Conservation (phyloP, 1,140 invertebrate species). For the Gonioctena quinquepunctata region DNA sequence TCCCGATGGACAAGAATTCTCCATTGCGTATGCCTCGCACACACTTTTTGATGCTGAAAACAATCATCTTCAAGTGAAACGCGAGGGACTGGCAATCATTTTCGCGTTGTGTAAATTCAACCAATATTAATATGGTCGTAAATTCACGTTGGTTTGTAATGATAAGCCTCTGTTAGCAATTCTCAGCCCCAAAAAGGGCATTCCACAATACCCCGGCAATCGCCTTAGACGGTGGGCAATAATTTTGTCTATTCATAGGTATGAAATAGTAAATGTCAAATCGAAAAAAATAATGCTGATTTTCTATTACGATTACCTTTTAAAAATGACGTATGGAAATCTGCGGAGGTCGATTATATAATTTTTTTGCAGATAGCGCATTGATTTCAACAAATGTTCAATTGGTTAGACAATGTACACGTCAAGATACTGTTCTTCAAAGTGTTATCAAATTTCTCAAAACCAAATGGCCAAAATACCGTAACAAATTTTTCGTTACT, state of each 20-base stretch:
- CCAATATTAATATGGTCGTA: conserved; percentile 23
- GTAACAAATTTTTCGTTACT: no score
- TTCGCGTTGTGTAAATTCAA: neutral
- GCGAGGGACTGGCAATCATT: neutral
- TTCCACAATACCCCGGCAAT: neutral
- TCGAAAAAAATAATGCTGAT: conserved; percentile 12
- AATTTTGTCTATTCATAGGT: neutral
- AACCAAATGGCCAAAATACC: neutral
- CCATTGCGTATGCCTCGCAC: neutral
- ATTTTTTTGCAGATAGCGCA: conserved; percentile 8
- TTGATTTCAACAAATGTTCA: conserved; percentile 1
- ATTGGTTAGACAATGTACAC: neutral
- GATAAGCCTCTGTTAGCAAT: neutral
- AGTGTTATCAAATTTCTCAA: neutral
- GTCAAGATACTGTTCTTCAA: neutral
- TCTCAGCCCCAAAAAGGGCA: neutral
- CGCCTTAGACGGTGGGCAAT: neutral
- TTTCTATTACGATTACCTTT: conserved; percentile 1
- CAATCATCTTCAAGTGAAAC: neutral
- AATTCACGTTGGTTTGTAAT: neutral
- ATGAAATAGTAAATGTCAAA: neutral
- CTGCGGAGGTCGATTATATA: conserved; percentile 1
- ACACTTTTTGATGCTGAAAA: neutral
- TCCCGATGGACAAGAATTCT: neutral
- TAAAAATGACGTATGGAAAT: neutral